Conservation (phyloP, 1,140 invertebrate genomes). For the Elymnias hypermnestra region DNA sequence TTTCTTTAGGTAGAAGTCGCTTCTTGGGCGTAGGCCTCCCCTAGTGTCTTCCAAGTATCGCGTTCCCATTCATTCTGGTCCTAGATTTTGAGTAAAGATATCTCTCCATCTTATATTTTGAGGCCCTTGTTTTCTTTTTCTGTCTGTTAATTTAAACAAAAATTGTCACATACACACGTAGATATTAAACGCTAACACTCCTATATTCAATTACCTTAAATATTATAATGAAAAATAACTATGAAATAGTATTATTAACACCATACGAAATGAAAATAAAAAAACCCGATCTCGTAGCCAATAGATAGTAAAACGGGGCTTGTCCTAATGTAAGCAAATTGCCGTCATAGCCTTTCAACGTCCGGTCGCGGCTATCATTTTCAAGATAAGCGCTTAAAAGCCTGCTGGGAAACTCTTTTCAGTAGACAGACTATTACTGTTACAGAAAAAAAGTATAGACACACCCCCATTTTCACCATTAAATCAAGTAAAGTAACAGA, state of each 20-base stretch:
- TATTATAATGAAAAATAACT: neutral
- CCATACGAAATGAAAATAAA: constrained; percentile 1
- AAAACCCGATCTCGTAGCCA: constrained; percentile 6
- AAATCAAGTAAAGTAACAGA: no score
- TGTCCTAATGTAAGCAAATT: constrained; percentile 74
- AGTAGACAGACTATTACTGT: constrained; percentile 57
- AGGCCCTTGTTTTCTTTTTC: no score
- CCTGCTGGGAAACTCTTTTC: constrained; percentile 65
- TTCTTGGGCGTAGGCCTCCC: no score
- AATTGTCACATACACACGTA: neutral
- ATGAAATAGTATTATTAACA: neutral
- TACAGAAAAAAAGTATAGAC: constrained; percentile 1
- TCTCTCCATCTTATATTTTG: no score
- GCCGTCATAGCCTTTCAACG: constrained; percentile 67
- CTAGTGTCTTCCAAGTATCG: no score
- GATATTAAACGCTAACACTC: no score
- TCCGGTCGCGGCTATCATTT: constrained; percentile 69
- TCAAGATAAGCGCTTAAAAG: constrained; percentile 74
- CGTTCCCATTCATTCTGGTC: no score
- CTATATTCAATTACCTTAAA: no score
- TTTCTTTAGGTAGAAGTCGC: no score
- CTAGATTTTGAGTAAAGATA: no score
- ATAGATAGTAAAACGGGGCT: constrained; percentile 39
- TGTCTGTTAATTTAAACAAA: no score
- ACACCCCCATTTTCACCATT: constrained; percentile 25